Evolutionary conservation across 2,797 vertebrate genomes (phyloP), one percentile per base, ranked within the genome.

Genomic region (Ceyx erithaca): DNA sequence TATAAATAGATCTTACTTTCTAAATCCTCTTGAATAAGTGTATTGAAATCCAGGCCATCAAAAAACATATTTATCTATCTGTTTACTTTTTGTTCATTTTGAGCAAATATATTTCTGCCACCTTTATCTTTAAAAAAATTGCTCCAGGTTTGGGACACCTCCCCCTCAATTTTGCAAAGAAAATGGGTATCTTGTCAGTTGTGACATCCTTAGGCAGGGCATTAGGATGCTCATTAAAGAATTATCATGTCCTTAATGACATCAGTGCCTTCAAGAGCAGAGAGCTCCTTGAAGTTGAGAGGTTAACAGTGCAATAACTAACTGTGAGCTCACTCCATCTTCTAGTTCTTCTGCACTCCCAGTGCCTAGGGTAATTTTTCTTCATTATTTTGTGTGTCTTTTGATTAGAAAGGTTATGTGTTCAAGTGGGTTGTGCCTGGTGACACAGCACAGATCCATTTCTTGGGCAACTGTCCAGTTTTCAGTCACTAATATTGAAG

Each of bases 401-500:
- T 91, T 82, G 70, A 31, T 80, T 88, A 61, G 41, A 26, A 88
- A 73, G 23, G 49, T 77, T 78, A 57, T 73, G 57, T 33, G 88
- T 68, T 73, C 37, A 88, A 90, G 71, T 55, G 68, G 63, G 62
- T 79, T 92, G 35, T 78, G 55, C 51, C 3, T 72, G 59, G 23
- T 94, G 87, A 85, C 89, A 67, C 40, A 67, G 64, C 33, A 51
- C 81, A 78, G 77, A 77, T 54, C 16, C 63, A 73, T 66, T 82
- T 82, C 35, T 46, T 91, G 90, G 94, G 92, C 85, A 94, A 11
- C 40, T 61, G 49, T 72, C 80, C 92, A 94, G 80, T 78, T 90
- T 95, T 89, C 80, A 87, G 73, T 58, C 66, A 31, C 23, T 82
- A 69, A 77, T 68, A 91, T 11, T 49, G 48, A 61, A 77, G 79